Percentiles rank a stretch among this genome's conserved stretches.
Conservation (phyloP, 2,113 vertebrate species). For the Nesoenas mayeri region DNA sequence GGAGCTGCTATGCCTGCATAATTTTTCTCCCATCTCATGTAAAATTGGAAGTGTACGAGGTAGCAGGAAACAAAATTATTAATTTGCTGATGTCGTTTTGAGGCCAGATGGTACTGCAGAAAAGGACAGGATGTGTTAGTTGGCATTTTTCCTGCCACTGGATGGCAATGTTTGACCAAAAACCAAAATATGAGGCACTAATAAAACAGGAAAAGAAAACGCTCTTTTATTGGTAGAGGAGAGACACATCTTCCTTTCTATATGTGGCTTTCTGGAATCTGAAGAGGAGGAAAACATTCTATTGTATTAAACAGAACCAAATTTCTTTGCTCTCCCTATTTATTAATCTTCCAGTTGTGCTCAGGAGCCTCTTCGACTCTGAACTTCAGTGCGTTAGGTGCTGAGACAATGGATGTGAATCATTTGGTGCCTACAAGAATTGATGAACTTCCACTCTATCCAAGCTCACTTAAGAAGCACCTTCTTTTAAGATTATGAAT, state of each 20-base stretch:
- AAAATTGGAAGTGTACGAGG: background rate
- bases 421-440: background rate
- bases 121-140: background rate
- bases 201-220: background rate
- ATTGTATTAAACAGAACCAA: background rate
- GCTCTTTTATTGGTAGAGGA: background rate
- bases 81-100: background rate
- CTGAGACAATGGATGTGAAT: background rate
- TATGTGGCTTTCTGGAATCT: background rate
- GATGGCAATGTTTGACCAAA: conserved; percentile 63
- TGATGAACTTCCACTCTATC: background rate
- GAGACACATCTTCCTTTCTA: background rate
- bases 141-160: conserved; percentile 19
- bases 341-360: background rate
- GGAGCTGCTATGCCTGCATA: background rate
- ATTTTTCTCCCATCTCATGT: background rate
- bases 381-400: background rate
- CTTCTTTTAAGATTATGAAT: background rate
- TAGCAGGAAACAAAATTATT: background rate
- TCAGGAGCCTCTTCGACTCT: background rate
- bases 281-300: background rate
- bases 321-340: background rate
- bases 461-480: background rate
- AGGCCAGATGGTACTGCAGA: background rate
- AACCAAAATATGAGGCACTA: background rate